Evolutionary conservation across 2,888 invertebrate genomes (phyloP).

Genomic region (Glyphotaelius pellucidus): DNA sequence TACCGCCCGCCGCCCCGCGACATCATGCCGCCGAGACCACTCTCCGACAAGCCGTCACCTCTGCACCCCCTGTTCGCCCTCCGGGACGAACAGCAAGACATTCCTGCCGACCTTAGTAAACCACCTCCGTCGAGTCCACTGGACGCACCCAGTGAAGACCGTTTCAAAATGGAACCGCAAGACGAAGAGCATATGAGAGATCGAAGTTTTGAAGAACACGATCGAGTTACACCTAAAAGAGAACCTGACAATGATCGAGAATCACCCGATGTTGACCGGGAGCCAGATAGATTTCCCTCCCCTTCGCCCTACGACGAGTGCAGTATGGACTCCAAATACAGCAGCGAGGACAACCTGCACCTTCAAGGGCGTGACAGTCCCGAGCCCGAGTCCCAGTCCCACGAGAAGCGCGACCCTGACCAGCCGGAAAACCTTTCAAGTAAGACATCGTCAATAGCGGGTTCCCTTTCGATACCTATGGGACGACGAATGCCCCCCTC

Average conservation of each 20-base stretch:
- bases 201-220: slow-evolving; percentile 76
- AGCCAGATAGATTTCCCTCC: slow-evolving; percentile 80
- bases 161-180: slow-evolving; percentile 76
- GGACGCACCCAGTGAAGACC: slow-evolving; percentile 69
- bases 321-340: slow-evolving; percentile 88
- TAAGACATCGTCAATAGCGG: slow-evolving; percentile 80
- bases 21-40: slow-evolving; percentile 81
- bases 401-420: slow-evolving; percentile 83
- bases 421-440: slow-evolving; percentile 90
- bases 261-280: slow-evolving; percentile 77
- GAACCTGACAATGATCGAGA: slow-evolving; percentile 83
- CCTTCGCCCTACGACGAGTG: slow-evolving; percentile 86
- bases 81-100: slow-evolving; percentile 87
- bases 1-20: slow-evolving; percentile 82
- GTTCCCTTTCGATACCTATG: slow-evolving; percentile 82
- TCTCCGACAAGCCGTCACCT: slow-evolving; percentile 81
- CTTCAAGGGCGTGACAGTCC: slow-evolving; percentile 78
- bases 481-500: slow-evolving; percentile 82
- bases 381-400: slow-evolving; percentile 68
- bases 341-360: slow-evolving; percentile 77
- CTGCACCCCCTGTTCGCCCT: slow-evolving; percentile 83
- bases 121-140: slow-evolving; percentile 74
- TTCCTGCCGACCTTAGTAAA: slow-evolving; percentile 87
- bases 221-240: slow-evolving; percentile 82
- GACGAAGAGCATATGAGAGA: slow-evolving; percentile 76